Evolutionary conservation across 2,113 vertebrate species (phyloP).

Genomic region (Indicator maculatus): DNA sequence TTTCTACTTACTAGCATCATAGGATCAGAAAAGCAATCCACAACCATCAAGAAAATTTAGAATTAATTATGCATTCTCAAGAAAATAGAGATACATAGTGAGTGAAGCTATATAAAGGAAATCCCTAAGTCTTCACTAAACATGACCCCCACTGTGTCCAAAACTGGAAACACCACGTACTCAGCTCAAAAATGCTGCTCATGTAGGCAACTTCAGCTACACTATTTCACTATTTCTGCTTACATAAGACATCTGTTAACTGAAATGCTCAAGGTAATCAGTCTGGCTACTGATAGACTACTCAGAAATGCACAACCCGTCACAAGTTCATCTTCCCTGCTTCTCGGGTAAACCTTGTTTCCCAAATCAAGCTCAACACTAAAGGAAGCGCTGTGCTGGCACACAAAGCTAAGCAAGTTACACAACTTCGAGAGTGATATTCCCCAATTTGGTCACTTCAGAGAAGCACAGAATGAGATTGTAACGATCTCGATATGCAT

Average conservation of each 20-base stretch:
- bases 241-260: not conserved
- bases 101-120: not conserved
- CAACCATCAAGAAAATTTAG: not conserved
- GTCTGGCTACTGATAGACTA: not conserved
- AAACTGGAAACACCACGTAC: not conserved
- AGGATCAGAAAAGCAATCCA: not conserved
- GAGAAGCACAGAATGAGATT: not conserved
- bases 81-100: not conserved
- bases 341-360: not conserved
- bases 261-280: not conserved
- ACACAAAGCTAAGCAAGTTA: not conserved
- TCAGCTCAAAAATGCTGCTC: not conserved
- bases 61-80: not conserved
- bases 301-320: not conserved
- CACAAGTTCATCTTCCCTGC: not conserved
- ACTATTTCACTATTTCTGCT: not conserved
- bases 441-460: not conserved
- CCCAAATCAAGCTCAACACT: not conserved
- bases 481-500: rapidly evolving
- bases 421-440: not conserved
- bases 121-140: not conserved
- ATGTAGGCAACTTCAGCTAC: not conserved
- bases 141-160: not conserved
- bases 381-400: not conserved
- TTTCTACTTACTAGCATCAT: not conserved